Percentiles rank a stretch among this genome's conserved stretches.
phyloP scores from a whole-genome alignment of 2,797 vertebrate genomes.

The Enteromius paludinosus region DNA sequence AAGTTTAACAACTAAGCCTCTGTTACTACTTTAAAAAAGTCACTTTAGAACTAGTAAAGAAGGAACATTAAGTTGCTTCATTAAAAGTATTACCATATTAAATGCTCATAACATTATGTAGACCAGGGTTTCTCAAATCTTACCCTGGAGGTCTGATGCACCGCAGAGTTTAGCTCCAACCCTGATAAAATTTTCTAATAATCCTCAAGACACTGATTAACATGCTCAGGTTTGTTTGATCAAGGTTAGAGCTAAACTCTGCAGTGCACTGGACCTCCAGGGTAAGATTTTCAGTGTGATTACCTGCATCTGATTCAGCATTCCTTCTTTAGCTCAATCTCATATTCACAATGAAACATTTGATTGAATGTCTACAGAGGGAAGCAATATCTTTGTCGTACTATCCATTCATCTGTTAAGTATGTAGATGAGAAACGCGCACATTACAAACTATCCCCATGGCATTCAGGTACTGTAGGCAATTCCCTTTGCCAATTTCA shows the following conservation, averaged over 20 bases:
- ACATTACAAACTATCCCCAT: too few species aligned
- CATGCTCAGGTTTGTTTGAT: too few species aligned
- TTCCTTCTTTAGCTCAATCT: not conserved
- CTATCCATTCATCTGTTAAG: not conserved
- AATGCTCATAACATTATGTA: not conserved
- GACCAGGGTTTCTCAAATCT: too few species aligned
- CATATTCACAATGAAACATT: not conserved
- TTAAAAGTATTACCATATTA: not conserved
- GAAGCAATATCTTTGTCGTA: not conserved
- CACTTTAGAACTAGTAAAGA: not conserved
- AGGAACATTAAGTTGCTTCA: not conserved
- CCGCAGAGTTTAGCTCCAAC: too few species aligned
- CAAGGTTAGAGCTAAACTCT: too few species aligned
- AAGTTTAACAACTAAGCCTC: not conserved
- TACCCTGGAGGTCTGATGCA: too few species aligned
- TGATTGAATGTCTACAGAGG: not conserved
- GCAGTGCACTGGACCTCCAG: too few species aligned
- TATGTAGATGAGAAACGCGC: too few species aligned
- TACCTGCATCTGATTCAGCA: not conserved
- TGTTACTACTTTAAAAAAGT: not conserved
- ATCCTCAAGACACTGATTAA: too few species aligned
- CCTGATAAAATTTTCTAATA: too few species aligned
- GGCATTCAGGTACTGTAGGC: too few species aligned
- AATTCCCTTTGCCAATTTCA: too few species aligned
- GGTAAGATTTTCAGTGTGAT: not conserved